These are phyloP conservation scores for Hylomyscus alleni DNA, from an alignment of 2,797 vertebrate species.

Conservation along the genomic window DNA sequence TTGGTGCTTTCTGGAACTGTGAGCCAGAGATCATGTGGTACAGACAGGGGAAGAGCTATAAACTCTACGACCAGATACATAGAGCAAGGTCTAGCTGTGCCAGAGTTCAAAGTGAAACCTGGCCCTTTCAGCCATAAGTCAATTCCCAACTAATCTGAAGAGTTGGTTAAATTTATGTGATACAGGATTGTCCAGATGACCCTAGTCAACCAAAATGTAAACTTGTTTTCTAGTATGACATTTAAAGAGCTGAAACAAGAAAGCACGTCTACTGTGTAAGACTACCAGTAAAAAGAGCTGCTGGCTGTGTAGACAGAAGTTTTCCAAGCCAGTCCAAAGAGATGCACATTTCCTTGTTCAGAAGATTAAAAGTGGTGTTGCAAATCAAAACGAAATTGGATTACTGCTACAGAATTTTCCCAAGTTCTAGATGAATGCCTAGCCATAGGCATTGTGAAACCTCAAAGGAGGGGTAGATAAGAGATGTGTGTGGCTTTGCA, in stretches of 20 bases:
- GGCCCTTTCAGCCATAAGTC: neutral
- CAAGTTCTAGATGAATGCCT: slow-evolving; percentile 2
- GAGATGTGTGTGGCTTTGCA: neutral
- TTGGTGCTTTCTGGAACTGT: neutral
- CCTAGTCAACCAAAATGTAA: neutral
- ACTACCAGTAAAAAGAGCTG: slow-evolving; percentile 15
- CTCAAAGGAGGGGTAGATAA: neutral
- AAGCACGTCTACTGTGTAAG: neutral
- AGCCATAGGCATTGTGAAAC: slow-evolving; percentile 19
- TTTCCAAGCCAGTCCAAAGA: neutral
- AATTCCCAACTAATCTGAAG: neutral
- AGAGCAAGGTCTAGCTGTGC: neutral
- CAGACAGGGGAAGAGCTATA: neutral
- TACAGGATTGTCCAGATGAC: neutral
- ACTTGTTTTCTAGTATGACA: neutral
- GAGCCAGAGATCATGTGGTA: neutral
- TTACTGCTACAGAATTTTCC: neutral
- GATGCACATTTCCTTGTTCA: neutral
- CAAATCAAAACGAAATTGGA: neutral
- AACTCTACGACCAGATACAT: neutral
- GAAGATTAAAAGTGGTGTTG: neutral
- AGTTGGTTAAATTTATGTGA: neutral
- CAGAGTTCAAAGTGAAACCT: neutral
- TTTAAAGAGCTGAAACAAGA: slow-evolving; percentile 14
- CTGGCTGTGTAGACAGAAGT: neutral